phyloP scores from a whole-genome alignment of 2,113 vertebrate genomes.

The Chaetura pelagica region DNA sequence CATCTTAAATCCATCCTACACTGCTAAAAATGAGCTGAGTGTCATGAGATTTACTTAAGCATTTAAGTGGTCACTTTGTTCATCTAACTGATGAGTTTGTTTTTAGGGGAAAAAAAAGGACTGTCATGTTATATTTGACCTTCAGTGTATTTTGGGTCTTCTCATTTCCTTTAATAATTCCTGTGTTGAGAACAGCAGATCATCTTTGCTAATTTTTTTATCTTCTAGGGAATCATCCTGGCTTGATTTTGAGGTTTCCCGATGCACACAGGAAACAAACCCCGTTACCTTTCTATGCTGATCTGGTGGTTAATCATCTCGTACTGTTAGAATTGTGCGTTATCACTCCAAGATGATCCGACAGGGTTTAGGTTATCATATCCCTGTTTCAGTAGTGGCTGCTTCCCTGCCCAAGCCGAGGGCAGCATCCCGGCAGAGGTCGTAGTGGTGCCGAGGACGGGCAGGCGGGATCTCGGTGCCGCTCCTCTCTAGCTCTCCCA shows the following conservation, averaged over 20 bases:
- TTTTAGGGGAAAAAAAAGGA: not conserved
- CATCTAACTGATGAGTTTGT: not conserved
- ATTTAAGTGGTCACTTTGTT: not conserved
- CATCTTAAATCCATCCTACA: not conserved
- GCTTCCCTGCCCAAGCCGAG: not conserved
- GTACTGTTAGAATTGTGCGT: not conserved
- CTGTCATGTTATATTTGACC: not conserved
- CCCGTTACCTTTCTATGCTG: not conserved
- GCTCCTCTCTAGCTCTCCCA: fast-evolving
- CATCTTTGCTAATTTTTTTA: not conserved
- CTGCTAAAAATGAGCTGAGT: not conserved
- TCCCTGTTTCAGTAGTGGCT: fast-evolving
- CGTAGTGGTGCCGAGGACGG: not conserved
- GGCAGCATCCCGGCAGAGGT: conserved; percentile 8
- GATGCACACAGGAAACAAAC: not conserved
- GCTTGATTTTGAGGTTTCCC: not conserved
- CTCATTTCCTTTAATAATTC: not conserved
- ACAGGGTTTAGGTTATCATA: not conserved
- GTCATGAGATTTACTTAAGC: not conserved
- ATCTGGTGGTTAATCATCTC: not conserved
- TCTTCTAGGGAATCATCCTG: not conserved
- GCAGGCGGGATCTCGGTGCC: not conserved
- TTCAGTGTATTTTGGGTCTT: not conserved
- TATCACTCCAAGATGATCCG: not conserved
- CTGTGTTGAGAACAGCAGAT: not conserved